phyloP scores from a whole-genome alignment of 1,140 invertebrate species.

The Diachasma alloeum region DNA sequence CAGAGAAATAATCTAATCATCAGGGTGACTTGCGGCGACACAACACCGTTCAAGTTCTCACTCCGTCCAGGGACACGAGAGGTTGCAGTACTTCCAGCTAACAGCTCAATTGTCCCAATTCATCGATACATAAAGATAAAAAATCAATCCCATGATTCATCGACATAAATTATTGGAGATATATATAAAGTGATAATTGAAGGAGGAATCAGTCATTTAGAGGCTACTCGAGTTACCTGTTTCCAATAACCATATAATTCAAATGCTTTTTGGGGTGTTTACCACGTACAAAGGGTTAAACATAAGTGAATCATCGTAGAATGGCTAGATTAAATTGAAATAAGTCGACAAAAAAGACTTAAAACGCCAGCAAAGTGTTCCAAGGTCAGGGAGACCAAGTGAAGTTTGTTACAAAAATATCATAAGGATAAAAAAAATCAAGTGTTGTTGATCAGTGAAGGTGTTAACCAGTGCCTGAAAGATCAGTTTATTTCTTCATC shows the following conservation, averaged over 20 bases:
- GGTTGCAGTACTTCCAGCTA: not conserved
- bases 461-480: slow-evolving; percentile 1
- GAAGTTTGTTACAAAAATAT: not conserved
- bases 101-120: not conserved
- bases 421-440: not conserved
- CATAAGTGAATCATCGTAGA: not conserved
- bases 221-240: slow-evolving; percentile 31
- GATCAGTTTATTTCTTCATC: not conserved
- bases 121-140: not conserved
- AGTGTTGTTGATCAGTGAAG: not conserved
- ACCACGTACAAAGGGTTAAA: not conserved
- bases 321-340: not conserved
- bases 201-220: not conserved
- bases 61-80: not conserved
- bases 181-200: not conserved
- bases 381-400: slow-evolving; percentile 8
- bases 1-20: slow-evolving; percentile 8
- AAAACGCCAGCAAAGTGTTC: not conserved
- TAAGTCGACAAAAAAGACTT: not conserved
- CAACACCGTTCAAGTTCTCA: not conserved
- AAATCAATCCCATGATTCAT: not conserved
- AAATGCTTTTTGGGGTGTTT: not conserved
- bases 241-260: not conserved
- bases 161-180: not conserved
- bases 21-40: slow-evolving; percentile 4